Conservation (phyloP, 1,140 invertebrate species). For the Tetragonula clypearis region DNA sequence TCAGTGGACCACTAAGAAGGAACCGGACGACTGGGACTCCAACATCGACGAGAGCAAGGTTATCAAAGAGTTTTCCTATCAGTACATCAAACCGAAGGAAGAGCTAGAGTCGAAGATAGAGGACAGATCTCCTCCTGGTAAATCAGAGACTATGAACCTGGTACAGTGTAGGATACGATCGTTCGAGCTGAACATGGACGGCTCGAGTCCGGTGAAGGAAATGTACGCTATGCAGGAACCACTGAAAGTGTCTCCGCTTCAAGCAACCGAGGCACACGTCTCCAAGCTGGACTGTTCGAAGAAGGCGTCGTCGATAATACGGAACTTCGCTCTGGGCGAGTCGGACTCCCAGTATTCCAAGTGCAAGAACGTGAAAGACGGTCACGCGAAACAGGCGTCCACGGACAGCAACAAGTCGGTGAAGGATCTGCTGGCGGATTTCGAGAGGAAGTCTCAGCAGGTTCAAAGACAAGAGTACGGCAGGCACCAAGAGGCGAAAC, state of each 20-base stretch:
- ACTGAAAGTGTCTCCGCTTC: slow-evolving; percentile 77
- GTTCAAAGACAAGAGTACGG: slow-evolving; percentile 70
- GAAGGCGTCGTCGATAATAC: slow-evolving; percentile 54
- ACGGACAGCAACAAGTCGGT: slow-evolving; percentile 80
- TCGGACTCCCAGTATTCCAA: slow-evolving; percentile 32
- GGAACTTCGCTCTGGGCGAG: slow-evolving; percentile 67
- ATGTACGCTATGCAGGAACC: slow-evolving; percentile 79
- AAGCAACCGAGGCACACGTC: slow-evolving; percentile 81
- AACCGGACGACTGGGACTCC: slow-evolving; percentile 74
- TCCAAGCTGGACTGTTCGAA: slow-evolving; percentile 73
- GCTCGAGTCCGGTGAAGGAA: slow-evolving; percentile 66
- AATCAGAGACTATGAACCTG: slow-evolving; percentile 74
- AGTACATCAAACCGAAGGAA: slow-evolving; percentile 78
- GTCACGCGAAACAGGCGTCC: slow-evolving; percentile 55
- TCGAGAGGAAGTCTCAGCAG: slow-evolving; percentile 81
- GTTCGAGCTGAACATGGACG: slow-evolving; percentile 75
- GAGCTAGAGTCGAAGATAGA: slow-evolving; percentile 37
- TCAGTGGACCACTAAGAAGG: slow-evolving; percentile 73
- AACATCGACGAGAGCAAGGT: slow-evolving; percentile 79
- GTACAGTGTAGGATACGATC: slow-evolving; percentile 82
- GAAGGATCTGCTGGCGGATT: slow-evolving; percentile 82
- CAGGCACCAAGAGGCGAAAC: slow-evolving; percentile 69
- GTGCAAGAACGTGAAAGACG: slow-evolving; percentile 12
- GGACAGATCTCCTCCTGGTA: background rate
- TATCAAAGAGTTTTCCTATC: slow-evolving; percentile 81